phyloP scores from a whole-genome alignment of 1,140 invertebrate genomes.

The Probaryconus sp. region DNA sequence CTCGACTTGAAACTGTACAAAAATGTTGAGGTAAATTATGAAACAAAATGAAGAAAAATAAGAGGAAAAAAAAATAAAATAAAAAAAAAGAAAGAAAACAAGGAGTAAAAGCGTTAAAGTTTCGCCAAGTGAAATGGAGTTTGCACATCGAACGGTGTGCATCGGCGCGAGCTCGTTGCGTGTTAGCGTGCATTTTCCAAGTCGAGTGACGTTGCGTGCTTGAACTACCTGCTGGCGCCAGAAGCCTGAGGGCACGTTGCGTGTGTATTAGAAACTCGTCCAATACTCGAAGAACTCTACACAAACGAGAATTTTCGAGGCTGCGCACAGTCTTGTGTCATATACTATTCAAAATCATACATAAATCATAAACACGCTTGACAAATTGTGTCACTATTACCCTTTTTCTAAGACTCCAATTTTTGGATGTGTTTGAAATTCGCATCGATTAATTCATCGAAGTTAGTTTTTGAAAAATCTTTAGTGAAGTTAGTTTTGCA shows the following conservation, averaged over 20 bases:
- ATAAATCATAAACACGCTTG: slow-evolving; percentile 26
- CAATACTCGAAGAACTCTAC: slow-evolving; percentile 1
- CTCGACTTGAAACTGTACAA: slow-evolving; percentile 7
- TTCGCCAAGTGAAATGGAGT: slow-evolving; percentile 38
- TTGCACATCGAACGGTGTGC: slow-evolving; percentile 35
- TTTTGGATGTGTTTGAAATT: no score
- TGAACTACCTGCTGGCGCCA: slow-evolving; percentile 38
- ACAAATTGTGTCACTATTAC: slow-evolving; percentile 22
- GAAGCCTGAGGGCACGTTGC: slow-evolving; percentile 19
- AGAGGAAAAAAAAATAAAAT: no score
- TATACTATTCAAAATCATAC: background rate
- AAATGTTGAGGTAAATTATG: slow-evolving; percentile 28
- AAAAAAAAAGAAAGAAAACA: no score
- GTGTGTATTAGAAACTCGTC: slow-evolving; percentile 33
- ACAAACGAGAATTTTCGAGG: slow-evolving; percentile 30
- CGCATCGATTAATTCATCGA: no score
- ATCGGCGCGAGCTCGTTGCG: slow-evolving; percentile 30
- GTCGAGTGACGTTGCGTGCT: slow-evolving; percentile 50
- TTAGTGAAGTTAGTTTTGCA: no score
- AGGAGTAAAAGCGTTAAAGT: slow-evolving; percentile 14
- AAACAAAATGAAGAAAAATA: background rate
- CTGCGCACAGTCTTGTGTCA: slow-evolving; percentile 16
- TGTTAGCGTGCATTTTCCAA: slow-evolving; percentile 47
- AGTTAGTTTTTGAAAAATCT: no score
- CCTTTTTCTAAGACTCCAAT: background rate